A percentile compares a stretch with the other conserved stretches of the same genome.
Evolutionary conservation across 2,113 vertebrate species (phyloP).

Genomic region (Sisor rabdophorus): DNA sequence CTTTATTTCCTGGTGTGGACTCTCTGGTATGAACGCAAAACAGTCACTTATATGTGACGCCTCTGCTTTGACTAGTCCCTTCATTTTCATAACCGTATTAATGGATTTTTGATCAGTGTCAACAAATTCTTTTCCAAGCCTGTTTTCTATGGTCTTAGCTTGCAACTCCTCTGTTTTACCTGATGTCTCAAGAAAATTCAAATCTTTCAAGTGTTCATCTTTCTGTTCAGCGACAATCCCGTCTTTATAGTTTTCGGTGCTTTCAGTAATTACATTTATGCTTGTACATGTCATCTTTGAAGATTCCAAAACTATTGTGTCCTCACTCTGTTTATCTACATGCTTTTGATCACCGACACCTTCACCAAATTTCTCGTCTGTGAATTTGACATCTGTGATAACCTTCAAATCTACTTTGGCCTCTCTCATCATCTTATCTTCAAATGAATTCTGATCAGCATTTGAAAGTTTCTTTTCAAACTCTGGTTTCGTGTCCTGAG

Average conservation of each 20-base stretch:
- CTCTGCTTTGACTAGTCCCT: constrained; percentile 9
- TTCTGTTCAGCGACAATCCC: not conserved
- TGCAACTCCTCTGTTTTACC: not conserved
- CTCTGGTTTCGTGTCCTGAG: not conserved
- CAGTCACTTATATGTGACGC: constrained; percentile 5
- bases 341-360: not conserved
- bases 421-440: not conserved
- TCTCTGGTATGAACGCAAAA: not conserved
- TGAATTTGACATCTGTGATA: not conserved
- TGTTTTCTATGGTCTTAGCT: not conserved
- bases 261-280: not conserved
- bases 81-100: not conserved
- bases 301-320: not conserved
- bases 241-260: not conserved
- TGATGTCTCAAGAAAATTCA: not conserved
- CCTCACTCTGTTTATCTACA: not conserved
- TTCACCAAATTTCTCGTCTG: not conserved
- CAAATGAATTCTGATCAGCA: not conserved
- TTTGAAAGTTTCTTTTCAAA: not conserved
- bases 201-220: not conserved
- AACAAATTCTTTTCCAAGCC: not conserved
- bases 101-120: constrained; percentile 3
- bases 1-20: not conserved
- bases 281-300: not conserved
- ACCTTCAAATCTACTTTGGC: not conserved